These are phyloP conservation scores for Bostrychus sinensis DNA, from an alignment of 2,113 vertebrate species.

Conservation along the genomic window DNA sequence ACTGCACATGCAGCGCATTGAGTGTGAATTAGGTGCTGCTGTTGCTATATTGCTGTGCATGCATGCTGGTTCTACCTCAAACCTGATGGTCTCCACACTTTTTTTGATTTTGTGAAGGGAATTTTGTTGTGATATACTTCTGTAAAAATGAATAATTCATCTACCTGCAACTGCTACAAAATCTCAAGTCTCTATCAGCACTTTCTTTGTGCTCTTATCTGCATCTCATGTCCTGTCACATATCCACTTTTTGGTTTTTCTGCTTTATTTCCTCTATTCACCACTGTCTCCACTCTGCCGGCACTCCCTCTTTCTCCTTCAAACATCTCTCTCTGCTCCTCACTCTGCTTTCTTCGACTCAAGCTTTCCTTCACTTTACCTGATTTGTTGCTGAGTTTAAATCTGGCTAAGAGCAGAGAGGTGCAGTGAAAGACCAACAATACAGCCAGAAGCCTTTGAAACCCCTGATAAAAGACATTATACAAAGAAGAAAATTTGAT, in stretches of 20 bases:
- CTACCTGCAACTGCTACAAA: conserved; percentile 16
- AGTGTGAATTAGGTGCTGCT: no score
- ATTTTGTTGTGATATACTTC: conserved; percentile 42
- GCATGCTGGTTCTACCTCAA: neutral
- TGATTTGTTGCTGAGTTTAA: conserved; percentile 54
- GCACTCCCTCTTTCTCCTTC: conserved; percentile 25
- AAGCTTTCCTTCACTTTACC: conserved; percentile 33
- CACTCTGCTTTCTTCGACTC: conserved; percentile 3
- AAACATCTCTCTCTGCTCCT: conserved; percentile 16
- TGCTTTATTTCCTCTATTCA: conserved; percentile 14
- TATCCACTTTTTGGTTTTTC: conserved; percentile 15
- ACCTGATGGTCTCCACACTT: conserved; percentile 24
- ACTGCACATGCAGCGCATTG: no score
- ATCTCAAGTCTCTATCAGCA: conserved; percentile 23
- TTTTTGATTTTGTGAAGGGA: conserved; percentile 20
- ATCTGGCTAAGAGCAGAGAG: conserved; percentile 27
- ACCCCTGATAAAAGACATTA: conserved; percentile 19
- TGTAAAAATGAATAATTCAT: conserved; percentile 52
- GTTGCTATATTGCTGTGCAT: no score
- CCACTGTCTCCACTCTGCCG: conserved; percentile 8
- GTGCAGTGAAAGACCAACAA: conserved; percentile 21
- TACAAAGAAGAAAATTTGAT: conserved; percentile 17
- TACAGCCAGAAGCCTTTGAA: conserved; percentile 35
- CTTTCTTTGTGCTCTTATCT: conserved; percentile 34
- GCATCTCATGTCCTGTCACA: conserved; percentile 34